These are phyloP conservation scores for Anableps anableps DNA, from an alignment of 2,797 vertebrate genomes.

Conservation along the genomic window DNA sequence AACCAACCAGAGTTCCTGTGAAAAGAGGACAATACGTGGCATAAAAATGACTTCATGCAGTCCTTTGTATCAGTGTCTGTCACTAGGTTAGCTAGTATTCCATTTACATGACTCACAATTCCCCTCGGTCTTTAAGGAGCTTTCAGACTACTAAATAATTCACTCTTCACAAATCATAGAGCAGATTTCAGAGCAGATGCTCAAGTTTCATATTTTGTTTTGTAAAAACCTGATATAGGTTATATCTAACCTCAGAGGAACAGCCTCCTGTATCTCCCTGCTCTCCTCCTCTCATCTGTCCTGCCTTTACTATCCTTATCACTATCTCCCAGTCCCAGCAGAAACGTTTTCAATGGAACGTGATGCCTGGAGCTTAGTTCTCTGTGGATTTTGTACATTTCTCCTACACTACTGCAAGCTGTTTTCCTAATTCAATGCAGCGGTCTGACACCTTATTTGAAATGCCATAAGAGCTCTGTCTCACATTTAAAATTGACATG, in stretches of 20 bases:
- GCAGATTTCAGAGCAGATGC: conserved; percentile 62
- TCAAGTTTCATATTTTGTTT: conserved; percentile 74
- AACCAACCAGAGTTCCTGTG: not conserved
- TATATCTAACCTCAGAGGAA: conserved; percentile 58
- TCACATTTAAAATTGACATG: not conserved
- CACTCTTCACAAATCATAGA: conserved; percentile 70
- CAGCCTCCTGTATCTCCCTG: conserved; percentile 19
- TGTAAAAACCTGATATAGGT: conserved; percentile 64
- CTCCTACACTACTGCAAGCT: not conserved
- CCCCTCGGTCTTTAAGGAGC: conserved; percentile 62
- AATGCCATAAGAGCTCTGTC: not conserved
- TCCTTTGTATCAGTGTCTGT: conserved; percentile 40
- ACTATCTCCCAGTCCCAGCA: not conserved
- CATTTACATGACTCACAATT: conserved; percentile 62
- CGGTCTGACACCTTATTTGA: not conserved
- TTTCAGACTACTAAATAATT: conserved; percentile 81
- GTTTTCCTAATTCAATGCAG: not conserved
- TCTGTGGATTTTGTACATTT: not conserved
- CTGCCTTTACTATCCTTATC: conserved; percentile 21
- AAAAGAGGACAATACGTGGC: not conserved
- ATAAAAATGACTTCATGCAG: conserved; percentile 45
- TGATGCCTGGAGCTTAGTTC: not conserved
- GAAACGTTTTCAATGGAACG: not conserved
- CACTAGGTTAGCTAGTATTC: conserved; percentile 52
- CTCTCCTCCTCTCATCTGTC: conserved; percentile 26